These are phyloP conservation scores for Ibycter americanus DNA, from an alignment of 2,797 vertebrate genomes.

Conservation along the genomic window DNA sequence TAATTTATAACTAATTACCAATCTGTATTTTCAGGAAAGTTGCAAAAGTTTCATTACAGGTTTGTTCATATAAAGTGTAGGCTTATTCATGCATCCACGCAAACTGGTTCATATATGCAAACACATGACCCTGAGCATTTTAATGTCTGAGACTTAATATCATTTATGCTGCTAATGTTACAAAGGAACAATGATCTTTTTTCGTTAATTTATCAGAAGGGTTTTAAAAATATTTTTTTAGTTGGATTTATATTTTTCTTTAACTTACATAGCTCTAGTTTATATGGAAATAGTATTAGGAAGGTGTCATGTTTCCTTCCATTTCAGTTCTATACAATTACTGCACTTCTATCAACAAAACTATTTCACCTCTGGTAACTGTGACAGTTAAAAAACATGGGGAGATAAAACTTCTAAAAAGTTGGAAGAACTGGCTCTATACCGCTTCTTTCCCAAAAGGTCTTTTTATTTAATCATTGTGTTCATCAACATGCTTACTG, in stretches of 20 bases:
- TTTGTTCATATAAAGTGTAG: neutral
- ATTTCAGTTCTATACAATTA: neutral
- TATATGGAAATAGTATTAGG: neutral
- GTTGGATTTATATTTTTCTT: neutral
- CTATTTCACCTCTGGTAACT: neutral
- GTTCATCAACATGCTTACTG: neutral
- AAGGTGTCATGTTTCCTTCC: neutral
- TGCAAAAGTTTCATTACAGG: neutral
- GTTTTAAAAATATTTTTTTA: neutral
- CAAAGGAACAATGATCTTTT: neutral
- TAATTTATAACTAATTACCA: neutral
- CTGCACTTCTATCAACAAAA: neutral
- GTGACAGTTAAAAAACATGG: neutral
- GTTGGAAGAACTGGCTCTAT: neutral
- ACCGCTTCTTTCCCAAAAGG: neutral
- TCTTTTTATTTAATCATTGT: neutral
- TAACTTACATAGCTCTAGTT: neutral
- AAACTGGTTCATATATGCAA: neutral
- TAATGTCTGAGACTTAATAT: neutral
- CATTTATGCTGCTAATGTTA: neutral
- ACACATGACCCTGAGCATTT: neutral
- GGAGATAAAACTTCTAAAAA: neutral
- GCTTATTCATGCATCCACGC: neutral
- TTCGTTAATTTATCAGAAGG: neutral
- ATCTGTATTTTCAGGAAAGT: neutral